Evolutionary conservation across 2,888 invertebrate genomes (phyloP).

Genomic region (Drosophila meridionalis): DNA sequence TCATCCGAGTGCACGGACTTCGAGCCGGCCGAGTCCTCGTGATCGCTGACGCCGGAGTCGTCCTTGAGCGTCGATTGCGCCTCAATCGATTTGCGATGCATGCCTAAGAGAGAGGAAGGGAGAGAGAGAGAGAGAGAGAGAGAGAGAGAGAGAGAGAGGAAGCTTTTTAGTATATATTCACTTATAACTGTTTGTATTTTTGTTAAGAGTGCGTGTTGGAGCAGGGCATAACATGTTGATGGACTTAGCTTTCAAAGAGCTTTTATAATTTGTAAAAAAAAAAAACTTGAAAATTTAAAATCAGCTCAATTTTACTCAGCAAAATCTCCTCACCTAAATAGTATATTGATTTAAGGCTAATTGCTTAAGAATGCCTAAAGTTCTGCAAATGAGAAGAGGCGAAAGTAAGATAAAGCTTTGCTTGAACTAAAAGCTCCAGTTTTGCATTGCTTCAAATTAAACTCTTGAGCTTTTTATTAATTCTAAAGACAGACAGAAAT

Average conservation of each 20-base stretch:
- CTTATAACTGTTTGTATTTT: neutral
- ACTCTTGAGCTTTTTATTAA: neutral
- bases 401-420: neutral
- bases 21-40: conserved; percentile 87
- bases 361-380: neutral
- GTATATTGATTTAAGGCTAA: too few relatives aligned
- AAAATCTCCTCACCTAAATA: neutral
- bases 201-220: neutral
- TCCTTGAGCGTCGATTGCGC: conserved; percentile 98
- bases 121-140: neutral
- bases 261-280: neutral
- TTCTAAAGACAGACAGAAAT: neutral
- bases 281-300: too few relatives aligned
- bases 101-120: conserved; percentile 88
- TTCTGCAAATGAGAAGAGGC: neutral
- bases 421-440: neutral
- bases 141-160: neutral
- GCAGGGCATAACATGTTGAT: too few relatives aligned
- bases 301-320: neutral
- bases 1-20: conserved; percentile 86
- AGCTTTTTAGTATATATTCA: neutral
- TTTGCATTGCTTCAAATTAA: neutral
- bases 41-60: conserved; percentile 89
- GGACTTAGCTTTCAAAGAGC: neutral
- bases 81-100: conserved; percentile 99